Base-by-base conservation (phyloP, 2,888 invertebrate species). In the Clepsis dumicolana region DNA sequence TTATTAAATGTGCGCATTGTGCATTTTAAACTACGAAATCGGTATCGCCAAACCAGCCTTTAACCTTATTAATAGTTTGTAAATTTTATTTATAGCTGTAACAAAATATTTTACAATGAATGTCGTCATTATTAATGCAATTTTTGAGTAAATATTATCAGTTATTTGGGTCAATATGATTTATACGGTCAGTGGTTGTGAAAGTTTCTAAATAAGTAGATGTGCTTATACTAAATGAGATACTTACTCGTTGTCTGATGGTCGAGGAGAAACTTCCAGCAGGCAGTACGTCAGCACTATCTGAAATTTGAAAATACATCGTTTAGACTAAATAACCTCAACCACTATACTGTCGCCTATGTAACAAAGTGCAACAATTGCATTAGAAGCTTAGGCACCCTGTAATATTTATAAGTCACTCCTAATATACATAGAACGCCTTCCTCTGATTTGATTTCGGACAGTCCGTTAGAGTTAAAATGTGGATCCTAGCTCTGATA, bases 191-290 rank as follows among this genome's bases (percentile, higher is more conserved):
- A 35, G 32, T 56, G 14, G 32, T 32, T 54, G 16, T 29, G 32
- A 32, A 35, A 21, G 29, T 14, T 18, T 32, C 4, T 32, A 16
- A 10, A 54, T 29, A 21, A 50, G n/a, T 48, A 29, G 18, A 24
- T 52, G 53, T 53, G 53, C 18, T 38, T 12, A 12, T 60, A 48
- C 0, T 18, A 5, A 48, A 27, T 48, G 29, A 25, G 10, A 18
- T 44, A 71, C 74, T 72, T 70, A 74, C 74, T 72, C 74, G 56
- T 35, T 65, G 7, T 67, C 63, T 16, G 87, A 82, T 14, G 91
- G 90, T 50, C 80, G 80, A 16, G 89, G 79, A 8, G 85, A 78
- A 3, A 83, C 87, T 64, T 86, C 84, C 14, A 83, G 67, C 5
- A 83, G 70, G 32, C 77, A 77, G 69, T 79, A 81, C 2, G 81